Base-by-base conservation (phyloP, 1,140 invertebrate genomes). In the Nephila pilipes region DNA sequence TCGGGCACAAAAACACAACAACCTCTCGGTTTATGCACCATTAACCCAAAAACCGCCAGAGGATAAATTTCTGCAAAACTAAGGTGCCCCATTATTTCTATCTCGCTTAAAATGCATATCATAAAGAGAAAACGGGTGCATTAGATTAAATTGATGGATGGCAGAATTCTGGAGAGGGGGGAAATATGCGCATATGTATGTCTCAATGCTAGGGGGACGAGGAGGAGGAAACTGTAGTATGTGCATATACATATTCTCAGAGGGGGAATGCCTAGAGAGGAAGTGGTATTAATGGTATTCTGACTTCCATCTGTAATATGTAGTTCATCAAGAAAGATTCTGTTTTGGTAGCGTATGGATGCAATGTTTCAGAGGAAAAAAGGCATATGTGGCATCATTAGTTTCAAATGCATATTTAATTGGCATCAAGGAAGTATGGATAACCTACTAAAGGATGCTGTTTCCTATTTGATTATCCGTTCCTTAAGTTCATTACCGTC, bases 111-210 rank as follows among this genome's bases (percentile, higher is more conserved):
- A 90, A 80, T 80, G 46, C 54, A 32, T 58, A 80, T 90, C 32
- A 90, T 90, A 90, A 90, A 90, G 69, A 38, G 38, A 57, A 58
- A 55, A 25, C 69, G 38, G 54, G 38, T 57, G 81, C 88, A 90
- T 90, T 90, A 90, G 88, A 90, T 90, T 90, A 90, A 90, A 90
- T 80, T 90, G 88, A 90, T 90, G 88, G 88, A 90, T 90, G 54
- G n/a, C 81, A 29, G 54, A n/a, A 54, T 32, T 54, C 38, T 80
- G 29, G 25, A 80, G 22, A 29, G 36, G 25, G 20, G 36, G 29
- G 32, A 22, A n/a, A 38, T 87, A 90, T 75, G 88, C 69, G 29
- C 88, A 90, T 90, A 80, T 90, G 88, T 90, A 60, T 90, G 87
- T 81, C 10, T 22, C 54, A 79, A 46, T 65, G 54, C 80, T 89